Conservation (phyloP, 2,888 invertebrate species). For the Acleris literana region DNA sequence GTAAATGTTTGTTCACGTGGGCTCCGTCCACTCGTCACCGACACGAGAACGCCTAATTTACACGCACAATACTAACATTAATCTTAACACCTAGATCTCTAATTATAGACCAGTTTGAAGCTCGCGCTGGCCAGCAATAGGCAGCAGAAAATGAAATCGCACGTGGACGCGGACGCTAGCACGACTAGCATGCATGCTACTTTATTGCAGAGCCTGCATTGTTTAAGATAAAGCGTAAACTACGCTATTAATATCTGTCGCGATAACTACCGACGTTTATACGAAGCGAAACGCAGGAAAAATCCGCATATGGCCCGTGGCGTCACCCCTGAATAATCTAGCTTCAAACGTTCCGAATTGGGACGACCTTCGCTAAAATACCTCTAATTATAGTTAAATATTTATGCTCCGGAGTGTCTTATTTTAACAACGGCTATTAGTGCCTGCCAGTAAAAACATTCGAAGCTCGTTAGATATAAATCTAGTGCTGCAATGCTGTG, state of each 20-base stretch:
- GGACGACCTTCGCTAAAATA: constrained; percentile 10
- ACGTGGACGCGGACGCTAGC: constrained; percentile 4
- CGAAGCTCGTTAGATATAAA: constrained; percentile 25
- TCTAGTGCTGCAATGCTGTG: constrained; percentile 14
- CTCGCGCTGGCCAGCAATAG: constrained; percentile 16
- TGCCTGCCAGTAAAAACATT: constrained; percentile 30
- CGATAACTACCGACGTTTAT: constrained; percentile 1
- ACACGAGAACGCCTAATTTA: constrained; percentile 30
- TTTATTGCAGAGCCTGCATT: constrained; percentile 16
- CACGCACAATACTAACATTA: constrained; percentile 32
- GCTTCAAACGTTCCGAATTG: neutral
- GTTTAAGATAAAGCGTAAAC: constrained; percentile 15
- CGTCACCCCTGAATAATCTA: too few species aligned
- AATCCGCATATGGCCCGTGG: too few species aligned
- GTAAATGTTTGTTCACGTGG: constrained; percentile 1
- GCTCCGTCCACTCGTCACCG: constrained; percentile 7
- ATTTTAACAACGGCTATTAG: constrained; percentile 16
- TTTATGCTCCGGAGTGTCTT: constrained; percentile 15
- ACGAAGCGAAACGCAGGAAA: too few species aligned
- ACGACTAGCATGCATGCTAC: constrained; percentile 13
- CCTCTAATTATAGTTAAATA: constrained; percentile 14
- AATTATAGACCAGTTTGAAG: constrained; percentile 23
- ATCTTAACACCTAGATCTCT: constrained; percentile 22
- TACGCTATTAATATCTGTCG: constrained; percentile 21
- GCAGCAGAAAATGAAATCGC: constrained; percentile 4